Evolutionary conservation across 1,140 invertebrate species (phyloP).

Genomic region (Drosophila dunni): DNA sequence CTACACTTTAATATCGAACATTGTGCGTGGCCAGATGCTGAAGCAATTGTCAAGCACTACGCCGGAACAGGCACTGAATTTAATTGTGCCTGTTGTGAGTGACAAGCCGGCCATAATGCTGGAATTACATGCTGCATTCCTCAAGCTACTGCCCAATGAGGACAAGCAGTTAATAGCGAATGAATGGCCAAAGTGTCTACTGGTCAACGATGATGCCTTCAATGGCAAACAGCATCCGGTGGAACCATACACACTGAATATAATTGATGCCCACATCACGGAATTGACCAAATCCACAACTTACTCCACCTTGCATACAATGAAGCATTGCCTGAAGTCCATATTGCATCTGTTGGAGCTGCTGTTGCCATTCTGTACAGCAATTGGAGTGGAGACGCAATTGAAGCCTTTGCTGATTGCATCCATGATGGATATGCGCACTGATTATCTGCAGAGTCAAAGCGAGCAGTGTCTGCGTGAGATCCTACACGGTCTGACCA

Average conservation of each 20-base stretch:
- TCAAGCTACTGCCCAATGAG: slow-evolving; percentile 76
- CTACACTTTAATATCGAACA: slow-evolving; percentile 63
- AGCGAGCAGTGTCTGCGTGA: slow-evolving; percentile 88
- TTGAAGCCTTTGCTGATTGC: slow-evolving; percentile 88
- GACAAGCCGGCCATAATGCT: slow-evolving; percentile 74
- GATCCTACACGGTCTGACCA: slow-evolving; percentile 86
- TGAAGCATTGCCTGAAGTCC: slow-evolving; percentile 79
- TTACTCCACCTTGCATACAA: slow-evolving; percentile 76
- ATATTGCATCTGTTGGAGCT: slow-evolving; percentile 71
- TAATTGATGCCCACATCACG: slow-evolving; percentile 77
- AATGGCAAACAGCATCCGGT: slow-evolving; percentile 74
- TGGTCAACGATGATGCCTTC: slow-evolving; percentile 68
- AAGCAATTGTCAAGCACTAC: slow-evolving; percentile 70
- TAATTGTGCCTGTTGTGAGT: slow-evolving; percentile 79
- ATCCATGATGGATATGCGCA: slow-evolving; percentile 90
- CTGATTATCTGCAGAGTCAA: slow-evolving; percentile 89
- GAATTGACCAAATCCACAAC: slow-evolving; percentile 66
- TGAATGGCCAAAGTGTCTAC: slow-evolving; percentile 80
- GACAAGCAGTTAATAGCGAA: slow-evolving; percentile 79
- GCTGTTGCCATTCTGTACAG: slow-evolving; percentile 71
- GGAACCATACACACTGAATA: slow-evolving; percentile 75
- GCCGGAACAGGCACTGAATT: slow-evolving; percentile 66
- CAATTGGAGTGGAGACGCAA: slow-evolving; percentile 47
- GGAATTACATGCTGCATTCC: slow-evolving; percentile 74
- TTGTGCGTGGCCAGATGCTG: slow-evolving; percentile 68